Conservation (phyloP, 2,797 vertebrate genomes). For the Emys orbicularis region DNA sequence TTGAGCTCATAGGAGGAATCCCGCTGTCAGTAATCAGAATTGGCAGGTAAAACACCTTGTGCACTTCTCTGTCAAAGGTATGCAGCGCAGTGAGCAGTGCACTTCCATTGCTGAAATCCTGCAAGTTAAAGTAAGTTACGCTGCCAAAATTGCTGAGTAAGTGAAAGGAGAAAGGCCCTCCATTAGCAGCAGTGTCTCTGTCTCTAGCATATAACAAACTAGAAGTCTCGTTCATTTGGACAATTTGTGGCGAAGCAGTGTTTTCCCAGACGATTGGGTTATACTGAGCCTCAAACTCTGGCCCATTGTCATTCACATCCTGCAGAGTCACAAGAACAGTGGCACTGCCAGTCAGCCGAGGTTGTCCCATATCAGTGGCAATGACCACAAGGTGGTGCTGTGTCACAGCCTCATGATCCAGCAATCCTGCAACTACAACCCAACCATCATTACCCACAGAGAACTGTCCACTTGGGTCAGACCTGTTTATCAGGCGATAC, state of each 20-base stretch:
- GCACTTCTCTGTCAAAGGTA: constrained; percentile 89
- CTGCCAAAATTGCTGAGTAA: constrained; percentile 81
- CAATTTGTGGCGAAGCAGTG: constrained; percentile 81
- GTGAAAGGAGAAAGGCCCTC: constrained; percentile 87
- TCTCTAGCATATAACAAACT: constrained; percentile 85
- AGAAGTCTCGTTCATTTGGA: constrained; percentile 89
- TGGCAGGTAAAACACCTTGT: constrained; percentile 87
- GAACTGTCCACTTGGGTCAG: constrained; percentile 87
- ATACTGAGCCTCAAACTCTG: constrained; percentile 88
- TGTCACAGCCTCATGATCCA: constrained; percentile 87
- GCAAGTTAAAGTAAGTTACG: constrained; percentile 85
- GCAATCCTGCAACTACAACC: constrained; percentile 83
- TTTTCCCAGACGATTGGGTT: constrained; percentile 92
- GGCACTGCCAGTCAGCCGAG: constrained; percentile 86
- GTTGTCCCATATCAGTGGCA: constrained; percentile 86
- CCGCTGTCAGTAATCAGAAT: constrained; percentile 91
- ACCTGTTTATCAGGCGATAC: constrained; percentile 85
- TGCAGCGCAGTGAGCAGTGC: constrained; percentile 84
- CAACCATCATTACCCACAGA: constrained; percentile 87
- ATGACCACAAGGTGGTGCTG: constrained; percentile 88
- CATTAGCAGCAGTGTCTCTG: constrained; percentile 84
- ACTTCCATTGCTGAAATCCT: constrained; percentile 88
- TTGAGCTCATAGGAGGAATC: constrained; percentile 89
- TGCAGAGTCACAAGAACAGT: constrained; percentile 86
- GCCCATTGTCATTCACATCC: constrained; percentile 92